Conservation (phyloP, 2,888 invertebrate species). For the Carabus problematicus region DNA sequence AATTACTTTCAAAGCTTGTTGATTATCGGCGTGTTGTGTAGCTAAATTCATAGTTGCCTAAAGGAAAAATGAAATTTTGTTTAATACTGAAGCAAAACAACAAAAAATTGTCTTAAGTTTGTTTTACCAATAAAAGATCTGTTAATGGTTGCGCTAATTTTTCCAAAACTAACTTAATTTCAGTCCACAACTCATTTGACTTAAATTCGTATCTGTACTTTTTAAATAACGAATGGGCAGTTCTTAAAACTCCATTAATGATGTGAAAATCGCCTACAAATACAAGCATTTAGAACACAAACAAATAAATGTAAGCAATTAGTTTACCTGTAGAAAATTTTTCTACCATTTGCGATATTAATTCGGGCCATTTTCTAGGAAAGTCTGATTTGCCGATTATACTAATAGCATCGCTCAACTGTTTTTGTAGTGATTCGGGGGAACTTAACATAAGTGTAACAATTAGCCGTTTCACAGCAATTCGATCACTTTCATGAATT, state of each 20-base stretch:
- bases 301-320: neutral
- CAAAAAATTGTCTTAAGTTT: neutral
- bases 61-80: constrained; percentile 45
- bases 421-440: constrained; percentile 89
- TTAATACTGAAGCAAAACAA: constrained; percentile 44
- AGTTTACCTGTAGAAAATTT: constrained; percentile 79
- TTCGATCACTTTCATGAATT: constrained; percentile 81
- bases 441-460: constrained; percentile 93
- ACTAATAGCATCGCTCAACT: constrained; percentile 93
- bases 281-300: too few species aligned
- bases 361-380: constrained; percentile 93
- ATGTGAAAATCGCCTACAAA: constrained; percentile 86
- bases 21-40: constrained; percentile 78
- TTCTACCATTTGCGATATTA: constrained; percentile 92
- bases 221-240: constrained; percentile 96
- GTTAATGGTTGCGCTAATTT: constrained; percentile 94
- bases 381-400: constrained; percentile 98
- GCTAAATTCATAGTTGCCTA: constrained; percentile 86
- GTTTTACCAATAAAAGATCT: constrained; percentile 80
- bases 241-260: constrained; percentile 93
- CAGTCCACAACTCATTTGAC: constrained; percentile 92
- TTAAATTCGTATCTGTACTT: constrained; percentile 95
- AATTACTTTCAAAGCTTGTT: constrained; percentile 82
- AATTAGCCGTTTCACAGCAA: constrained; percentile 82
- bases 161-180: constrained; percentile 95